Evolutionary conservation across 2,113 vertebrate genomes (phyloP).

Genomic region (Muntiacus reevesi): DNA sequence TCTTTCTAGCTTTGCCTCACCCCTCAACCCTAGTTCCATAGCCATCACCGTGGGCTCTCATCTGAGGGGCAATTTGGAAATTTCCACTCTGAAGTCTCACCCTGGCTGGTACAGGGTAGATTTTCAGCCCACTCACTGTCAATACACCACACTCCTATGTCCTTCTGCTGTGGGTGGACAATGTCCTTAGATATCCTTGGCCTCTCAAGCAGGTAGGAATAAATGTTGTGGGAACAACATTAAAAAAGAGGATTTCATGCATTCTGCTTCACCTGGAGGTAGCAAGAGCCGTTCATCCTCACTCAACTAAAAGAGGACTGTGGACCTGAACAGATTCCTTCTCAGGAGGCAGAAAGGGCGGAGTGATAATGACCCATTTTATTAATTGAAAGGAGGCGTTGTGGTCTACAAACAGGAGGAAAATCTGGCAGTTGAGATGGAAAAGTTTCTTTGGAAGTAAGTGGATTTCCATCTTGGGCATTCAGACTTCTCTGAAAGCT

Average conservation of each 20-base stretch:
- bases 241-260: background rate
- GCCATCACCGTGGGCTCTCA: background rate
- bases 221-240: background rate
- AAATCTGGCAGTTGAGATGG: background rate
- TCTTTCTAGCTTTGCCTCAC: background rate
- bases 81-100: background rate
- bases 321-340: background rate
- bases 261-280: background rate
- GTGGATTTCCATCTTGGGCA: background rate
- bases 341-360: background rate
- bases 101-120: background rate
- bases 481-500: background rate
- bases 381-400: background rate
- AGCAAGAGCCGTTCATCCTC: background rate
- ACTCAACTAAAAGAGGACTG: constrained; percentile 23
- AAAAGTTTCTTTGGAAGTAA: constrained; percentile 17
- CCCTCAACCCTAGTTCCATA: accelerated
- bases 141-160: background rate
- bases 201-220: background rate
- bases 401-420: background rate
- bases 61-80: background rate
- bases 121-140: background rate
- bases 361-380: background rate
- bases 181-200: background rate
- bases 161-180: background rate